Conservation (phyloP, 2,113 vertebrate genomes). For the Lathamus discolor region DNA sequence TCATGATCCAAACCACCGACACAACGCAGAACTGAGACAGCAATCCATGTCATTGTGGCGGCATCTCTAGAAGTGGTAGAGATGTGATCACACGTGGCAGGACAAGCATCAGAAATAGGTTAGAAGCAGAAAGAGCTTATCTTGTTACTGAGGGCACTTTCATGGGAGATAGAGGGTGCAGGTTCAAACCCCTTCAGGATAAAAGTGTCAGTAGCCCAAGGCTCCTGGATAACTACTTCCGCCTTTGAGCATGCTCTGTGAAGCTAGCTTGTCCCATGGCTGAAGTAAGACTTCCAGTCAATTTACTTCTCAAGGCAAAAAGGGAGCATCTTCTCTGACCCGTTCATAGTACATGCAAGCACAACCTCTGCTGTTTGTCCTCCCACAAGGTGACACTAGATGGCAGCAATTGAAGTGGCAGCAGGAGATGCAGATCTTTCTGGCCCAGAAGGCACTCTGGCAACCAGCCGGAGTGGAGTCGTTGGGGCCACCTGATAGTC, state of each 20-base stretch:
- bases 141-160: neutral
- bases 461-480: accelerated
- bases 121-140: neutral
- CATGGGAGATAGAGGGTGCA: accelerated
- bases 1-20: neutral
- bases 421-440: neutral
- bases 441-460: neutral
- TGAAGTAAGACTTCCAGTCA: neutral
- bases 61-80: neutral
- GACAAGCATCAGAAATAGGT: neutral
- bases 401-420: slow-evolving; percentile 52
- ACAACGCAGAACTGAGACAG: accelerated
- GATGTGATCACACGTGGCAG: neutral
- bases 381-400: slow-evolving; percentile 55
- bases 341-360: accelerated
- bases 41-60: neutral
- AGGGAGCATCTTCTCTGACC: neutral
- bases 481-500: accelerated
- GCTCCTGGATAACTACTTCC: neutral
- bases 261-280: neutral
- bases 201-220: neutral
- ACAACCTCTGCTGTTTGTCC: neutral
- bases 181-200: neutral
- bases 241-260: neutral
- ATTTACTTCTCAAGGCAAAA: neutral